Conservation (phyloP, 2,113 vertebrate genomes). For the Ahaetulla prasina region DNA sequence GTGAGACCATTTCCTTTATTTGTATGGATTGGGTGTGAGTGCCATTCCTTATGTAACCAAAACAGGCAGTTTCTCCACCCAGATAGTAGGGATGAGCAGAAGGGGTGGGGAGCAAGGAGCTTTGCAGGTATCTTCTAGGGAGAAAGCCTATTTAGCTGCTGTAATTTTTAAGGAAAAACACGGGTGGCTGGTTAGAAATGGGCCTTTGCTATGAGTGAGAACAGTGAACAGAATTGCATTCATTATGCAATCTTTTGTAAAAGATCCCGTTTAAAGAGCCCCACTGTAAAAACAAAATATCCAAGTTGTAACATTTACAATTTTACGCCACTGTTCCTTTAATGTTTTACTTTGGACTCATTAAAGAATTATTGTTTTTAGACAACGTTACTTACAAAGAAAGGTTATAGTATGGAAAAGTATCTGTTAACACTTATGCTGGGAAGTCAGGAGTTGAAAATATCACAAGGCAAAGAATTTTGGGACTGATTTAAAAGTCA, state of each 20-base stretch:
- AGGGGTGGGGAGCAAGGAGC: not conserved
- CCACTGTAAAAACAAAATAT: not conserved
- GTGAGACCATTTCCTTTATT: not conserved
- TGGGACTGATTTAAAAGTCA: not conserved
- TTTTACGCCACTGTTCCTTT: not conserved
- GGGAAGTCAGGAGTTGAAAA: not conserved
- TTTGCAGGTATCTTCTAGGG: not conserved
- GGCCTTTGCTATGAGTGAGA: not conserved
- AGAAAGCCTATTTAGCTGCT: not conserved
- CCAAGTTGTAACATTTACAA: not conserved
- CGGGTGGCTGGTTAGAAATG: not conserved
- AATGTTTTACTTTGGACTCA: not conserved
- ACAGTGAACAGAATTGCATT: not conserved
- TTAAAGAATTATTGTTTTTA: not conserved
- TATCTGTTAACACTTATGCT: not conserved
- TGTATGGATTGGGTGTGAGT: not conserved
- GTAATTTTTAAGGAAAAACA: not conserved
- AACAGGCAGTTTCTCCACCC: not conserved
- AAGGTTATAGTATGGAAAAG: not conserved
- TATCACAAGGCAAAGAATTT: not conserved
- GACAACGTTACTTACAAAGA: not conserved
- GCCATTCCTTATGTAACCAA: not conserved
- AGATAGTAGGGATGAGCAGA: not conserved
- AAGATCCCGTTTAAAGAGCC: not conserved
- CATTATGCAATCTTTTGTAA: not conserved